Evolutionary conservation across 1,140 invertebrate genomes (phyloP).

Genomic region (Macrosteles quadrilineatus): DNA sequence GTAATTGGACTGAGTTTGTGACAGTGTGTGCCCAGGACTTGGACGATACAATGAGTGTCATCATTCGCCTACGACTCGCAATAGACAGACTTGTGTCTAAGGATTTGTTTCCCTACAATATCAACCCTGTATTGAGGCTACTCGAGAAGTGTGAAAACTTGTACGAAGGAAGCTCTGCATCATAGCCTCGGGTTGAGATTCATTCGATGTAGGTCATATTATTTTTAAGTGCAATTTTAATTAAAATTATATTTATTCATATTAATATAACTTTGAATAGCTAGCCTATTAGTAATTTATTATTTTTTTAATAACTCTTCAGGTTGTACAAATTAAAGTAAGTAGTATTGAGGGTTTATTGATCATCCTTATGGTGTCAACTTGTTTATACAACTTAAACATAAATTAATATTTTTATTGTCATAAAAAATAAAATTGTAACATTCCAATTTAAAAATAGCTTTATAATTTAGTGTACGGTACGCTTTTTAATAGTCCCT

Average conservation of each 20-base stretch:
- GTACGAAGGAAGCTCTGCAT: slow-evolving; percentile 59
- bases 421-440: no score
- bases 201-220: neutral
- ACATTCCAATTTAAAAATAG: no score
- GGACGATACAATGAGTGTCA: slow-evolving; percentile 79
- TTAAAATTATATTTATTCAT: neutral
- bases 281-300: slow-evolving; percentile 1
- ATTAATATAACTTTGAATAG: neutral
- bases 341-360: neutral
- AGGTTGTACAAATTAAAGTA: slow-evolving; percentile 8
- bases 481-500: no score
- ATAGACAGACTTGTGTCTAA: slow-evolving; percentile 80
- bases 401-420: no score
- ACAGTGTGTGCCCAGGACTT: slow-evolving; percentile 73
- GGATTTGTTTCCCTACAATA: slow-evolving; percentile 86
- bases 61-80: slow-evolving; percentile 76
- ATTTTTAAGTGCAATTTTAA: neutral
- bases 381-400: no score
- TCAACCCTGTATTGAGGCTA: slow-evolving; percentile 80
- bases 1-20: slow-evolving; percentile 82
- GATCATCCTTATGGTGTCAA: no score
- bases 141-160: slow-evolving; percentile 82
- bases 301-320: neutral
- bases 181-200: neutral
- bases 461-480: no score